Evolutionary conservation across 2,113 vertebrate species (phyloP).

Genomic region (Oryzias melastigma): DNA sequence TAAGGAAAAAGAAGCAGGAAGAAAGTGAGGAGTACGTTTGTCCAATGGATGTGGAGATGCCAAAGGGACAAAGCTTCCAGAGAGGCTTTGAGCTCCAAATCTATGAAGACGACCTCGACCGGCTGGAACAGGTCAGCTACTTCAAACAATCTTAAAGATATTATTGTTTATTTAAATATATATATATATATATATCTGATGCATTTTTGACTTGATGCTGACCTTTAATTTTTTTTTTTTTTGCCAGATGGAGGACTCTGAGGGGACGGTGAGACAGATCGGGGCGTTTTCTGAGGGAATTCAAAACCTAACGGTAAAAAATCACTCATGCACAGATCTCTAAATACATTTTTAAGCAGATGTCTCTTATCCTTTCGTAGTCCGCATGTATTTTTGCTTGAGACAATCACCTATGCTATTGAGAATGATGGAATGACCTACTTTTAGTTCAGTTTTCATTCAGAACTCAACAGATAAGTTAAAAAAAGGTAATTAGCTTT

Average conservation of each 20-base stretch:
- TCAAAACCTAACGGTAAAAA: constrained; percentile 94
- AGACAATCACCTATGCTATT: no score
- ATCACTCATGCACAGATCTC: fast-evolving
- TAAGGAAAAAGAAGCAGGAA: constrained; percentile 93
- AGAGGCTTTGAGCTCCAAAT: constrained; percentile 88
- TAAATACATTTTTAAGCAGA: not conserved
- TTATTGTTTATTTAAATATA: no score
- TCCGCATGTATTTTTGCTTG: no score
- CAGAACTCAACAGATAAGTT: no score
- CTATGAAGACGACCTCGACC: constrained; percentile 93
- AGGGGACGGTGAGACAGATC: constrained; percentile 97
- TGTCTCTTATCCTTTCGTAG: not conserved
- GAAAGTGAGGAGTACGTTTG: constrained; percentile 95
- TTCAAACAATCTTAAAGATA: not conserved
- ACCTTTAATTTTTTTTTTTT: not conserved
- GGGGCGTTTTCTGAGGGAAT: constrained; percentile 97
- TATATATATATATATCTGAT: not conserved
- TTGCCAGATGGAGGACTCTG: constrained; percentile 96
- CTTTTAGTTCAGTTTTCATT: no score
- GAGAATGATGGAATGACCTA: no score
- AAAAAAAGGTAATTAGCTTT: no score
- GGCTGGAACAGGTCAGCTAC: constrained; percentile 87
- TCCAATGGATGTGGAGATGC: constrained; percentile 93
- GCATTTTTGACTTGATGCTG: not conserved
- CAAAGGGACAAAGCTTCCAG: constrained; percentile 83